phyloP scores from a whole-genome alignment of 2,797 vertebrate genomes.

The Danio jaintianensis region DNA sequence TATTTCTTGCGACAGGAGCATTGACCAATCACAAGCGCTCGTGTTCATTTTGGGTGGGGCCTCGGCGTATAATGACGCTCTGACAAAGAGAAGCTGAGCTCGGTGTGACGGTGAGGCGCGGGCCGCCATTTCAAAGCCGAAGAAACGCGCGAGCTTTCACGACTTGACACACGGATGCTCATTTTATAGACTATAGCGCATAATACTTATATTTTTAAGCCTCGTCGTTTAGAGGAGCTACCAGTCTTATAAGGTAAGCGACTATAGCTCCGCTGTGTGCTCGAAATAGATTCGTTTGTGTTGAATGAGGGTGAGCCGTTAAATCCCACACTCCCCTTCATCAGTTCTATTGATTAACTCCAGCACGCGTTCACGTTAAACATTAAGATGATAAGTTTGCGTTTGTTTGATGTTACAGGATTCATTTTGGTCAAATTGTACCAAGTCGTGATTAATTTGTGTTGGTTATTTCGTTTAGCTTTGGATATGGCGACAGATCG shows the following conservation, averaged over 20 bases:
- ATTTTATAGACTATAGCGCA: background rate
- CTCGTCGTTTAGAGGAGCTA: constrained; percentile 6
- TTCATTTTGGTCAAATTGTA: background rate
- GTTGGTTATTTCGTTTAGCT: background rate
- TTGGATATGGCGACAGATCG: background rate
- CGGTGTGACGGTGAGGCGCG: constrained; percentile 53
- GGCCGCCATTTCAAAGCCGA: constrained; percentile 75
- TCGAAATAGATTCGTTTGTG: background rate
- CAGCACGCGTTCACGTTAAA: background rate
- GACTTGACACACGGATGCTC: constrained; percentile 68
- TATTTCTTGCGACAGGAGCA: background rate
- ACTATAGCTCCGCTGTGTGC: background rate
- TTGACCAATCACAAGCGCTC: constrained; percentile 61
- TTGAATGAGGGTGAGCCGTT: constrained; percentile 5
- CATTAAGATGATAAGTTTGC: background rate
- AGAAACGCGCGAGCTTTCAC: background rate
- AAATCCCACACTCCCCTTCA: background rate
- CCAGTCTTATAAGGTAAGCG: constrained; percentile 19
- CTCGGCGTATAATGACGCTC: constrained; percentile 35
- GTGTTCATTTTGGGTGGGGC: constrained; percentile 58
- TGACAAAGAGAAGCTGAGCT: constrained; percentile 66
- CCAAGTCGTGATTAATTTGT: no score
- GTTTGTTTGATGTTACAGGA: background rate
- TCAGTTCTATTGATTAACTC: background rate
- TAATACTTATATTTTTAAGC: background rate